phyloP scores from a whole-genome alignment of 2,888 invertebrate genomes.

The Pammene fasciana region DNA sequence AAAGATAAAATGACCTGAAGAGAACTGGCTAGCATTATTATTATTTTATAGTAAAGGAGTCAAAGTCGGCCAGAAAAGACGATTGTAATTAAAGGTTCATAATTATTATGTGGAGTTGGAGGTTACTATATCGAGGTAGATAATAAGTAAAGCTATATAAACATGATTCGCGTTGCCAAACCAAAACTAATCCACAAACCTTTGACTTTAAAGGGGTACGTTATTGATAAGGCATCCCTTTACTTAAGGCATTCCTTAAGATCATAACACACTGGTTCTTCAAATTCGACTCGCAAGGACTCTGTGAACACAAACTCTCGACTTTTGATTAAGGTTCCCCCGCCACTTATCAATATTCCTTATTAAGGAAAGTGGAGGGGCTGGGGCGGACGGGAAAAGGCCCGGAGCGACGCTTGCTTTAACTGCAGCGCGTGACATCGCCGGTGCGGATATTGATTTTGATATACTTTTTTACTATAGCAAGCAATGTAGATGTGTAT shows the following conservation, averaged over 20 bases:
- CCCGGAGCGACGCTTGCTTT: not conserved
- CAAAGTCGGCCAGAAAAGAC: no score
- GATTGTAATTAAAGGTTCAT: no score
- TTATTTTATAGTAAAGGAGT: no score
- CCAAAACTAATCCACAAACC: not conserved
- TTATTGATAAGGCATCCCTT: constrained; percentile 22
- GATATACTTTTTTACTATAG: not conserved
- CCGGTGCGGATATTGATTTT: not conserved
- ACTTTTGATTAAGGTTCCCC: constrained; percentile 33
- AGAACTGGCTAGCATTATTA: no score
- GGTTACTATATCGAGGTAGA: no score
- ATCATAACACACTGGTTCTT: not conserved
- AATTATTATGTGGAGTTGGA: no score
- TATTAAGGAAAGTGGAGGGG: constrained; percentile 13
- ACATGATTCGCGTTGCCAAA: no score
- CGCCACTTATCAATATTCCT: constrained; percentile 30
- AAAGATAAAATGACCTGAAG: no score
- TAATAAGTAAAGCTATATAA: no score
- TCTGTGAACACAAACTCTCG: constrained; percentile 19
- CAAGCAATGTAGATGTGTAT: not conserved
- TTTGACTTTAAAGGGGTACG: no score
- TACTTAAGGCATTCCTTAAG: not conserved
- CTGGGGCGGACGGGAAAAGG: not conserved
- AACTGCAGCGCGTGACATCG: not conserved
- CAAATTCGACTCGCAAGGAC: not conserved